These are phyloP conservation scores for Tipula lateralis DNA, from an alignment of 2,888 invertebrate species.

Conservation along the genomic window DNA sequence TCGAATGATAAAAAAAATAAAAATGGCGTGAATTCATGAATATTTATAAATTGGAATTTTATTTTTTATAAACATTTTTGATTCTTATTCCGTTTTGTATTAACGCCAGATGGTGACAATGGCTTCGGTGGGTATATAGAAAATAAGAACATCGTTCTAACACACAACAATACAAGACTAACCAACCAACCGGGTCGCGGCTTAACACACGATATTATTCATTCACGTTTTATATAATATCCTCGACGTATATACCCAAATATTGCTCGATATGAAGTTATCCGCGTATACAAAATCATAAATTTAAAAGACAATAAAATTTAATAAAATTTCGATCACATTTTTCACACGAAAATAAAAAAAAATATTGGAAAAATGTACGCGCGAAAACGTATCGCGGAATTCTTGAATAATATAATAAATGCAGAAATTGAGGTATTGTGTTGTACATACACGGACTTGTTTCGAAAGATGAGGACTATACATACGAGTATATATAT, in stretches of 20 bases:
- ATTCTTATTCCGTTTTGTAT: background rate
- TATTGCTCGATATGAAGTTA: background rate
- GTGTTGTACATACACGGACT: background rate
- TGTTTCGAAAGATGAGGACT: background rate
- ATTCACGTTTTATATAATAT: background rate
- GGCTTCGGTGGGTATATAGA: background rate
- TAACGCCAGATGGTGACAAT: conserved; percentile 24
- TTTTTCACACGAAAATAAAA: conserved; percentile 11
- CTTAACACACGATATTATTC: background rate
- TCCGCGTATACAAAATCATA: background rate
- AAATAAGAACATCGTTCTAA: background rate
- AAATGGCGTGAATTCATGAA: conserved; percentile 1
- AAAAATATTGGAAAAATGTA: background rate
- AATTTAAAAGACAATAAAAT: background rate
- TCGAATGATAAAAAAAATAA: background rate
- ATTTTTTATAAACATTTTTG: background rate
- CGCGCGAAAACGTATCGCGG: background rate
- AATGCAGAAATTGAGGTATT: background rate
- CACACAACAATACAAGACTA: background rate
- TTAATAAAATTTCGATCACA: conserved; percentile 19
- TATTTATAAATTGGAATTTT: background rate
- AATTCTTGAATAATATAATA: background rate
- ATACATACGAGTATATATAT: background rate
- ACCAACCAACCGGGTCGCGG: background rate
- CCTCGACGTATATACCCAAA: background rate